These are phyloP conservation scores for Aurelia coerulea DNA, from an alignment of 30 jellyfish, hydroid and myxozoan genomes.

Conservation along the genomic window DNA sequence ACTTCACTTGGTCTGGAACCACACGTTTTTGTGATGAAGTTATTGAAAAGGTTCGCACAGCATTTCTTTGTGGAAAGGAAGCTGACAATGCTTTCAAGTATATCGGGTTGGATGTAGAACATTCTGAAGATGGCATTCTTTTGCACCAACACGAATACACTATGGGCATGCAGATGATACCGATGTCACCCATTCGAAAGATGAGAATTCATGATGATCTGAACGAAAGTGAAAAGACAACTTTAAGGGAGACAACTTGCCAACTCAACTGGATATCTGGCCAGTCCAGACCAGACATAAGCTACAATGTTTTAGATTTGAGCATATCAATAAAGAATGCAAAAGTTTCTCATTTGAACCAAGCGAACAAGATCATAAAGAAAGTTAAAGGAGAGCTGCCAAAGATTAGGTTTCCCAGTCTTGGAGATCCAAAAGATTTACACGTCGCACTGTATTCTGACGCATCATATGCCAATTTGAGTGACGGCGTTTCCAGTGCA, in stretches of 20 bases:
- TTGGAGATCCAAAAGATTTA: constrained; percentile 29
- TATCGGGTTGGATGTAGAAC: constrained; percentile 14
- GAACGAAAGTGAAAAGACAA: constrained; percentile 1
- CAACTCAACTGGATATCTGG: constrained; percentile 17
- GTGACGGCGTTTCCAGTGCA: constrained; percentile 48
- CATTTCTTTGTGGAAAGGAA: constrained; percentile 33
- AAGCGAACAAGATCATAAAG: constrained; percentile 30
- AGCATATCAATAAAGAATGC: constrained; percentile 6
- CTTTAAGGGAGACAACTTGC: constrained; percentile 9
- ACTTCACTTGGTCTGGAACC: constrained; percentile 30
- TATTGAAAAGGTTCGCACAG: constrained; percentile 5
- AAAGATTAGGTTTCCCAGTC: constrained; percentile 24
- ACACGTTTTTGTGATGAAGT: neutral
- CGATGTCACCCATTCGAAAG: no score
- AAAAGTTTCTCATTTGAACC: neutral
- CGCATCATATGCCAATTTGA: constrained; percentile 27
- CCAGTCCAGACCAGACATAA: constrained; percentile 26
- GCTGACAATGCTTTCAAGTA: constrained; percentile 22
- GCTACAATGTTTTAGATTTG: constrained; percentile 10
- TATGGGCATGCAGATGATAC: no score
- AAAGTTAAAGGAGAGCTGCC: neutral
- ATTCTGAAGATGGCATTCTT: constrained; percentile 15
- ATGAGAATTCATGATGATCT: neutral
- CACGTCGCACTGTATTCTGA: constrained; percentile 44
- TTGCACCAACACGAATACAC: neutral